A percentile compares a stretch with the other conserved stretches of the same genome.
Evolutionary conservation across 2,113 vertebrate species (phyloP).

Genomic region (Channa maculata): DNA sequence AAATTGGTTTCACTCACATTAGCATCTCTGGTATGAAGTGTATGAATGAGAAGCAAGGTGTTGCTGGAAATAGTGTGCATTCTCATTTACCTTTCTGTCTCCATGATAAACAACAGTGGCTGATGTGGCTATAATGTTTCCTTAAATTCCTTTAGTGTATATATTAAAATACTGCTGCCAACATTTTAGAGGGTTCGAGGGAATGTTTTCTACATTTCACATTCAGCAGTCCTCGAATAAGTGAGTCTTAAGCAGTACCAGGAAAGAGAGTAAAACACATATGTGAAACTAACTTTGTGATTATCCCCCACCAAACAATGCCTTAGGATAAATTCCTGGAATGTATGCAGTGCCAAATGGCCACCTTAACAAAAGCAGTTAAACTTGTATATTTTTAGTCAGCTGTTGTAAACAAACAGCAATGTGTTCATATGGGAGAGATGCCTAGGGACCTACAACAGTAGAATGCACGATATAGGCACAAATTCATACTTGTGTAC

Average conservation of each 20-base stretch:
- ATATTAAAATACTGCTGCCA: not conserved
- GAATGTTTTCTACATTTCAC: not conserved
- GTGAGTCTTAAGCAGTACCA: not conserved
- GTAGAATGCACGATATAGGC: no score
- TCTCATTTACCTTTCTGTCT: not conserved
- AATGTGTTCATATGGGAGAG: conserved; percentile 9
- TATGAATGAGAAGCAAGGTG: not conserved
- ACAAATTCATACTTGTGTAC: not conserved
- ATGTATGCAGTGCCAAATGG: not conserved
- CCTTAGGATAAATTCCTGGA: not conserved
- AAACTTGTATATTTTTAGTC: conserved; percentile 13
- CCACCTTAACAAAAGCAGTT: conserved; percentile 11
- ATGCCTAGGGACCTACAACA: not conserved
- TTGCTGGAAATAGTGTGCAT: not conserved
- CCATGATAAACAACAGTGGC: not conserved
- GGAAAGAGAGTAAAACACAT: no score
- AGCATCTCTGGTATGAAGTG: conserved; percentile 1
- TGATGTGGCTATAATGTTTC: not conserved
- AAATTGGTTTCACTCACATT: not conserved
- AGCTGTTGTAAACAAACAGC: conserved; percentile 6
- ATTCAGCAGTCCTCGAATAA: not conserved
- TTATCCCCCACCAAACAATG: not conserved
- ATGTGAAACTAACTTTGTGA: not conserved
- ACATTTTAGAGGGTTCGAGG: not conserved
- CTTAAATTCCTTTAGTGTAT: not conserved